Evolutionary conservation across 2,113 vertebrate species (phyloP), one percentile per base, ranked within the genome.

Genomic region (Miniopterus natalensis): DNA sequence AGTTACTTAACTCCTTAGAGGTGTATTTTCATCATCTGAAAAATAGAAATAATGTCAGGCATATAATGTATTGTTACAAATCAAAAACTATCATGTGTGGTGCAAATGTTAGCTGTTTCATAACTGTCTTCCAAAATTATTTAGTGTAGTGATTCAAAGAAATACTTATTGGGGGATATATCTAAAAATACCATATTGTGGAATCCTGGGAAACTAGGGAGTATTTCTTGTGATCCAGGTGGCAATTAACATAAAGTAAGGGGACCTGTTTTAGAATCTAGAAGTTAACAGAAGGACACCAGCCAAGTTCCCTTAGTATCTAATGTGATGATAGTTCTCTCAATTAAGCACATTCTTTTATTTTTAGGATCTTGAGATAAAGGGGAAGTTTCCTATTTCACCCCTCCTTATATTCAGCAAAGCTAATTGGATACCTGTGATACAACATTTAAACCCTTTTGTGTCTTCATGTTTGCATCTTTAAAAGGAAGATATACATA

Each of bases 321-420:
- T 23, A 89, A 59, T 13, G 31, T 55, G 12, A 42, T 53, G 42
- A 51, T 68, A 85, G 27, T 71, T 77, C 31, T 61, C 47, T 63
- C 51, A 84, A 83, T 89, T 75, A 55, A 84, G 36, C 84, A 9
- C 21, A 36, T 68, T 70, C 21, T 57, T 53, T 42, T 20, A 94
- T 25, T 70, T 29, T 89, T 71, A 29, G 70, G 13, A 81, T 89
- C 36, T 74, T 80, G 57, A 94, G 45, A 87, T 80, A 93, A 89
- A 73, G 61, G 36, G n/a, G 61, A 55, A 23, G 15, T 77, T 92
- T 25, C 11, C n/a, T n/a, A 42, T 66, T 77, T 93, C 18, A 47
- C 68, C 8, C 25, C 8, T 96, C 29, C 27, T 87, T 42, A 45
- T 53, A 75, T 51, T 74, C 49, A 65, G 55, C 25, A 83, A 74